Percentiles rank a stretch among this genome's conserved stretches.
These are phyloP conservation scores for Ariopsis seemanni DNA, from an alignment of 2,113 vertebrate genomes.

Conservation along the genomic window DNA sequence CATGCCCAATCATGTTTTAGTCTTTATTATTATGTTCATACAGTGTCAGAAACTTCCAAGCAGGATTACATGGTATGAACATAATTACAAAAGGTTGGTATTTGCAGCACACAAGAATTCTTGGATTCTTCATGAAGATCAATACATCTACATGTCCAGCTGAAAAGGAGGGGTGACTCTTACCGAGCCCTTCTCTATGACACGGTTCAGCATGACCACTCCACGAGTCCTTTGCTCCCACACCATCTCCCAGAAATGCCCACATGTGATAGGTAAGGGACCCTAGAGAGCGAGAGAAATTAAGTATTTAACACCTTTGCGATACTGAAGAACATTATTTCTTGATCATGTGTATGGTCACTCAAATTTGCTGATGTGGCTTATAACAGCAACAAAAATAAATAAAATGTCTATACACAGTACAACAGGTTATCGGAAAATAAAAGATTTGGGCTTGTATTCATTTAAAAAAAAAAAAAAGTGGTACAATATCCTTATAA, in stretches of 20 bases:
- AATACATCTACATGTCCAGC: not conserved
- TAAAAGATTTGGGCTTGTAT: not conserved
- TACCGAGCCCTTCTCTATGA: conserved; percentile 98
- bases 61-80: not conserved
- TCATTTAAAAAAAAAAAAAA: not conserved
- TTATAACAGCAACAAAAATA: not conserved
- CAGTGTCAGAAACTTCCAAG: not conserved
- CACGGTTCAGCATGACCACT: conserved; percentile 97
- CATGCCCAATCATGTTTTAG: not conserved
- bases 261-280: conserved; percentile 93
- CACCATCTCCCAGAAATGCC: conserved; percentile 99
- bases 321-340: not conserved
- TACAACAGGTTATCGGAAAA: not conserved
- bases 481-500: not conserved
- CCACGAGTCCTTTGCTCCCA: conserved; percentile 94
- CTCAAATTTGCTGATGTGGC: not conserved
- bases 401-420: not conserved
- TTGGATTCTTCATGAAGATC: not conserved
- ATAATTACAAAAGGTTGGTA: not conserved
- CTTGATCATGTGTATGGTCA: not conserved
- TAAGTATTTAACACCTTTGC: not conserved
- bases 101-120: not conserved
- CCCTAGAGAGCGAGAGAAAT: conserved; percentile 73
- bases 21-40: not conserved
- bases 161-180: conserved; percentile 59